These are phyloP conservation scores for Neogobius melanostomus DNA, from an alignment of 2,113 vertebrate genomes.

Conservation along the genomic window DNA sequence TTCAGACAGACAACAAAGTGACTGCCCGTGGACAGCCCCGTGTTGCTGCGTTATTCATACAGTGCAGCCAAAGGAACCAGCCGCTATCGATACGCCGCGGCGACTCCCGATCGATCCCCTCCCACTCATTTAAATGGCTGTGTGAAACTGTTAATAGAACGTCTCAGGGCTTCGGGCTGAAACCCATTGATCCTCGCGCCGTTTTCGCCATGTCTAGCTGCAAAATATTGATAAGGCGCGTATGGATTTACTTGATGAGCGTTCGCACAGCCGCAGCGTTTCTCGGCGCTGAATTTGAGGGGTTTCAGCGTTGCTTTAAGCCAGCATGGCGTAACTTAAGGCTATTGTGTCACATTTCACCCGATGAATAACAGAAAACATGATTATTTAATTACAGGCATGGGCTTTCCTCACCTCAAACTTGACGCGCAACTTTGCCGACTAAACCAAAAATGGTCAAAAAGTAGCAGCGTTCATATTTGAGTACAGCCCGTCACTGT, in stretches of 20 bases:
- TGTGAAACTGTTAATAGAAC: constrained; percentile 69
- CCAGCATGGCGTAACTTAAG: neutral
- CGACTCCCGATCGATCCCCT: constrained; percentile 52
- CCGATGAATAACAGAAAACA: no score
- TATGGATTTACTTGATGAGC: constrained; percentile 57
- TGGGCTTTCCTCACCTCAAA: no score
- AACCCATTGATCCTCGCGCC: constrained; percentile 60
- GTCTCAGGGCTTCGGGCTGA: constrained; percentile 56
- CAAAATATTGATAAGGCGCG: constrained; percentile 58
- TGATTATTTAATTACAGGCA: no score
- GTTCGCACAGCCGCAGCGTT: constrained; percentile 33
- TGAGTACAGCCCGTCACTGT: no score
- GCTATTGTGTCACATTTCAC: no score
- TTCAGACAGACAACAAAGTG: constrained; percentile 9
- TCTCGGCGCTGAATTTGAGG: constrained; percentile 37
- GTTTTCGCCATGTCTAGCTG: constrained; percentile 60
- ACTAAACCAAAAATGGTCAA: no score
- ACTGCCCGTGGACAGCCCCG: constrained; percentile 6
- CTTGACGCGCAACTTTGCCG: no score
- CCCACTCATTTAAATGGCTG: constrained; percentile 62
- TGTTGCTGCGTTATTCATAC: constrained; percentile 36
- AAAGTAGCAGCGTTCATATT: no score
- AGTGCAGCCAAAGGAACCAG: constrained; percentile 50
- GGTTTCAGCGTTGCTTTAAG: constrained; percentile 27
- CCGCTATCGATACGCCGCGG: constrained; percentile 40